Percentiles rank a stretch among this genome's conserved stretches.
phyloP scores from a whole-genome alignment of 2,113 vertebrate genomes.

The Hippotragus niger region DNA sequence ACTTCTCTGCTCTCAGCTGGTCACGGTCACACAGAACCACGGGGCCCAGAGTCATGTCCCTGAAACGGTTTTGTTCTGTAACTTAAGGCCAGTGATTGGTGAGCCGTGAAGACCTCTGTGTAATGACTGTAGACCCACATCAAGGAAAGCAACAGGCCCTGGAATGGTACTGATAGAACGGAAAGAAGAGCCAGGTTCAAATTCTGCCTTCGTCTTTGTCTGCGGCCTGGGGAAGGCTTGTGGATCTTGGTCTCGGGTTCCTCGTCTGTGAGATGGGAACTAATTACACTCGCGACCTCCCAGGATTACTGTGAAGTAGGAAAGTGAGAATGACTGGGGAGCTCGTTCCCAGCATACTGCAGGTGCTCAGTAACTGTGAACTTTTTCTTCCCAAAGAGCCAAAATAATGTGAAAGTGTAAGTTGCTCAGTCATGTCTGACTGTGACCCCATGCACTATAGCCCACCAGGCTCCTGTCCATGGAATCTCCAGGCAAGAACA shows the following conservation, averaged over 20 bases:
- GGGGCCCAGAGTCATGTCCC: neutral
- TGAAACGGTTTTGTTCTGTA: neutral
- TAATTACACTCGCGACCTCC: too few relatives aligned
- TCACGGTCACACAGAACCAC: neutral
- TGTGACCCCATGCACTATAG: neutral
- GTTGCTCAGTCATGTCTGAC: neutral
- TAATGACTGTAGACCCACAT: neutral
- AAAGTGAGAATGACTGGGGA: neutral
- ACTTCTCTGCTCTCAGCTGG: neutral
- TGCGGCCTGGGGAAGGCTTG: neutral
- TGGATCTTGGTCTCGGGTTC: neutral
- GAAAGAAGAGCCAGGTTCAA: neutral
- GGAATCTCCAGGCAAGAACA: neutral
- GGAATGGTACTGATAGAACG: accelerated
- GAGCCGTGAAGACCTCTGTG: neutral
- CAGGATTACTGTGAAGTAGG: too few relatives aligned
- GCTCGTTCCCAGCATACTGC: neutral
- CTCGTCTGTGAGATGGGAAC: neutral
- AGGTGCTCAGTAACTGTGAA: neutral
- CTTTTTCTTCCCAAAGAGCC: neutral
- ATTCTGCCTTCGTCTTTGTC: neutral
- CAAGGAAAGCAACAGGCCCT: neutral
- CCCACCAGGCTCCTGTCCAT: neutral
- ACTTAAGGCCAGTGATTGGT: neutral
- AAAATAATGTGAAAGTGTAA: neutral